Evolutionary conservation across 2,113 vertebrate genomes (phyloP), one percentile per base, ranked within the genome.

Genomic region (Hemibagrus wyckioides): DNA sequence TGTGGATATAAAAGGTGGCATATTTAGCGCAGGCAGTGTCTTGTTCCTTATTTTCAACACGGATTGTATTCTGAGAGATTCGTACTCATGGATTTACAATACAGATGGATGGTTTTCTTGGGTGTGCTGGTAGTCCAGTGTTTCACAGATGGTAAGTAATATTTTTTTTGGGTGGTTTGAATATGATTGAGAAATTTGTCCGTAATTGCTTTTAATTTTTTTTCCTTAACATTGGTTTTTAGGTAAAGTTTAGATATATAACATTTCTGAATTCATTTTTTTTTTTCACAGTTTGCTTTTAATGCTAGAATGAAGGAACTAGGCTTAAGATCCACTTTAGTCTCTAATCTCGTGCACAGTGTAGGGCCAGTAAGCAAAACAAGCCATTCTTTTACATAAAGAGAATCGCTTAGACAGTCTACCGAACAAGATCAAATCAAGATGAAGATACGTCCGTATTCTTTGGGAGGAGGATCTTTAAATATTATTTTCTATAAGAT

Each of bases 121-220:
- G 39, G 91, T 25, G n/a, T 91, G 85, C 54, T 91, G 80, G 52
- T 87, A 17, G 63, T 84, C 69, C 39, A 63, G 57, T 48, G 54
- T 0, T 71, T 65, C 11, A 84, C 79, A 50, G 89, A 92, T 83
- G 94, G 94, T 94, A 92, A 91, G 39, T 59, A 52, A 4, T 9
- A 67, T 3, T 9, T 61, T 52, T 77, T 82, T 50, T 82, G 14
- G 33, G 4, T 77, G 28, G 14, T 6, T 19, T 73, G 14, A 11
- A 21, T 56, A 4, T 44, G 41, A 44, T 44, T 44, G 3, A 44
- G 41, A 44, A 44, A 44, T 44, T 48, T 48, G 44, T 48, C 44
- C 9, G 44, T 48, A 48, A 48, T 48, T 48, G n/a, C 10, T 14
- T 41, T 6, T 15, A 21, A 39, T 79, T 85, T 73, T 17, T 25